phyloP scores from a whole-genome alignment of 2,797 vertebrate genomes.

The Lutjanus campechanus region DNA sequence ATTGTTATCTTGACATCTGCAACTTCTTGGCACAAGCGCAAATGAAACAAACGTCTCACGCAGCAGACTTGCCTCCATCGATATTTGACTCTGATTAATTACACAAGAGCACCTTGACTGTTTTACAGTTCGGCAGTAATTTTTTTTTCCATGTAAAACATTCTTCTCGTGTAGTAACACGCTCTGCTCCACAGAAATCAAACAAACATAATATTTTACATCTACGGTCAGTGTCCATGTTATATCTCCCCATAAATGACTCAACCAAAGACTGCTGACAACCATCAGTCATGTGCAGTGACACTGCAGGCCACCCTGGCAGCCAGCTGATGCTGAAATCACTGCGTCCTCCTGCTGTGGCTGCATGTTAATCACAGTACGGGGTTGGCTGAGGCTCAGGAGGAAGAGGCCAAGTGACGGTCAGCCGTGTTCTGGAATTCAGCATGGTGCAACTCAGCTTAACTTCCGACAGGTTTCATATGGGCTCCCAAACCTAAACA shows the following conservation, averaged over 20 bases:
- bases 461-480: slow-evolving; percentile 1
- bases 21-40: slow-evolving; percentile 14
- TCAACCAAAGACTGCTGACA: slow-evolving; percentile 1
- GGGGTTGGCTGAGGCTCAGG: slow-evolving; percentile 7
- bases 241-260: slow-evolving; percentile 3
- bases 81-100: slow-evolving; percentile 39
- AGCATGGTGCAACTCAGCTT: background rate
- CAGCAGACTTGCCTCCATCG: background rate
- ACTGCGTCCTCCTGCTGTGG: slow-evolving; percentile 17
- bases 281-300: slow-evolving; percentile 2
- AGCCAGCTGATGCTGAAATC: slow-evolving; percentile 11
- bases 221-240: background rate
- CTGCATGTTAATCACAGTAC: slow-evolving; percentile 27
- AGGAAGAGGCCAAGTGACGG: slow-evolving; percentile 8
- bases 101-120: slow-evolving; percentile 8
- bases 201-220: slow-evolving; percentile 25
- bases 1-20: slow-evolving; percentile 19
- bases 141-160: slow-evolving; percentile 35
- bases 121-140: slow-evolving; percentile 23
- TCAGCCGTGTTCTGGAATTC: slow-evolving; percentile 21
- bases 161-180: slow-evolving; percentile 19
- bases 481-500: slow-evolving; percentile 2
- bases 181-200: background rate
- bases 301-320: slow-evolving; percentile 20
- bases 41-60: slow-evolving; percentile 10